These are phyloP conservation scores for Nannoperca obscura DNA, from an alignment of 2,797 vertebrate species.

Conservation along the genomic window DNA sequence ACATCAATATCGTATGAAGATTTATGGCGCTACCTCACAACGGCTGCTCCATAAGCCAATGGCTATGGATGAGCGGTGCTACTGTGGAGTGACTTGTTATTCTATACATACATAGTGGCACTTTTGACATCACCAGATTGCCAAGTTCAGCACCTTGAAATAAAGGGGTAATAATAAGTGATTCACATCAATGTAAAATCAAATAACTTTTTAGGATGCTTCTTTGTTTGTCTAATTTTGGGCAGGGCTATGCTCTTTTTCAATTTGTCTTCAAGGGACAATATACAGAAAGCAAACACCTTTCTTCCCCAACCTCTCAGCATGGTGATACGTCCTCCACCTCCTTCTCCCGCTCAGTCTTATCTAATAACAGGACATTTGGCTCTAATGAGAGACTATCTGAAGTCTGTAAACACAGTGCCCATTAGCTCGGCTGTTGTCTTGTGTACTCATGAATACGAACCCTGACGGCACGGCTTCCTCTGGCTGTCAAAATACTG, in stretches of 20 bases:
- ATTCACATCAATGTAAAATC: neutral
- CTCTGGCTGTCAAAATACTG: conserved; percentile 65
- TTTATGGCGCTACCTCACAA: conserved; percentile 65
- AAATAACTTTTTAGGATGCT: neutral
- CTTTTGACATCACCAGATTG: conserved; percentile 31
- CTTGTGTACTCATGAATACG: conserved; percentile 62
- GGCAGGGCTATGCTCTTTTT: neutral
- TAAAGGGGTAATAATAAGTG: neutral
- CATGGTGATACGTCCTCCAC: conserved; percentile 8
- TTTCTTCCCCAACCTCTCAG: conserved; percentile 23
- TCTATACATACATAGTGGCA: conserved; percentile 19
- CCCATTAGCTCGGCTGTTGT: conserved; percentile 60
- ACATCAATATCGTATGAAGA: conserved; percentile 79
- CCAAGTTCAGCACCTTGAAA: conserved; percentile 6
- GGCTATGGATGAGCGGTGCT: conserved; percentile 45
- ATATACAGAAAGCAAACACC: conserved; percentile 14
- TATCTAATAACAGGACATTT: conserved; percentile 60
- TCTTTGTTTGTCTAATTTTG: conserved; percentile 12
- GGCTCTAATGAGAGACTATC: conserved; percentile 69
- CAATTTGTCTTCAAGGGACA: neutral
- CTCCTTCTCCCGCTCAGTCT: conserved; percentile 28
- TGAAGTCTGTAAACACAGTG: conserved; percentile 68
- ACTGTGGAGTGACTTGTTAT: conserved; percentile 33
- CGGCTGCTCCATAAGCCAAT: conserved; percentile 46
- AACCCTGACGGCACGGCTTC: conserved; percentile 44